Percentiles rank a stretch among this genome's conserved stretches.
Conservation (phyloP, 2,888 invertebrate genomes). For the Beris chalybata region DNA sequence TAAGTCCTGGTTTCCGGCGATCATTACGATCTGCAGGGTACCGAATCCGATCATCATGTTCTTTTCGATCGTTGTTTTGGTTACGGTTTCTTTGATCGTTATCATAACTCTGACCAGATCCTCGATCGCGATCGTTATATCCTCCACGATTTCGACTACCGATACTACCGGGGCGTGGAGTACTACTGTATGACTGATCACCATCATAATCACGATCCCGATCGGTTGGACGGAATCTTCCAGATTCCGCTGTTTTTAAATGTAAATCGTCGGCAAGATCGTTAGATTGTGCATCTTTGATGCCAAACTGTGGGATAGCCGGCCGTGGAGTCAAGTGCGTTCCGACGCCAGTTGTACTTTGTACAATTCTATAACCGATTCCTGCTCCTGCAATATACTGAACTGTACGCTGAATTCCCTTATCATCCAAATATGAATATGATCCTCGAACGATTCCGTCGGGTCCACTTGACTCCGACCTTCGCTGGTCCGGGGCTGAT, state of each 20-base stretch:
- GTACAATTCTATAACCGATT: constrained; percentile 74
- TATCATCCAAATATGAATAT: constrained; percentile 77
- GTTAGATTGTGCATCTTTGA: constrained; percentile 50
- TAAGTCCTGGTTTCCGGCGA: neutral
- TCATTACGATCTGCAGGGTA: neutral
- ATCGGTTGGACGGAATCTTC: constrained; percentile 36
- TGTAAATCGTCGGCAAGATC: constrained; percentile 49
- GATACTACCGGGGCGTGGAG: neutral
- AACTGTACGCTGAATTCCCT: constrained; percentile 75
- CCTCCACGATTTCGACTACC: neutral
- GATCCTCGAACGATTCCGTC: constrained; percentile 74
- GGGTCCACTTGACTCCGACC: constrained; percentile 73
- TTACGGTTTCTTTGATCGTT: neutral
- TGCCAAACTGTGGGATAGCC: constrained; percentile 61
- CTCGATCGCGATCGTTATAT: neutral
- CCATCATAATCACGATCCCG: constrained; percentile 29
- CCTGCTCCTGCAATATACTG: constrained; percentile 78
- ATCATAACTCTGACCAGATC: neutral
- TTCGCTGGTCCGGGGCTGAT: constrained; percentile 74
- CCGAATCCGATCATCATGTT: neutral
- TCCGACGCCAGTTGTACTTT: constrained; percentile 67
- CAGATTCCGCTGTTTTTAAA: constrained; percentile 41
- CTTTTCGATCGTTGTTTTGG: constrained; percentile 6
- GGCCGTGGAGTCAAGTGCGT: constrained; percentile 53
- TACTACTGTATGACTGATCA: constrained; percentile 31